Evolutionary conservation across 1,140 invertebrate species (phyloP).

Genomic region (Drosophila lowei): DNA sequence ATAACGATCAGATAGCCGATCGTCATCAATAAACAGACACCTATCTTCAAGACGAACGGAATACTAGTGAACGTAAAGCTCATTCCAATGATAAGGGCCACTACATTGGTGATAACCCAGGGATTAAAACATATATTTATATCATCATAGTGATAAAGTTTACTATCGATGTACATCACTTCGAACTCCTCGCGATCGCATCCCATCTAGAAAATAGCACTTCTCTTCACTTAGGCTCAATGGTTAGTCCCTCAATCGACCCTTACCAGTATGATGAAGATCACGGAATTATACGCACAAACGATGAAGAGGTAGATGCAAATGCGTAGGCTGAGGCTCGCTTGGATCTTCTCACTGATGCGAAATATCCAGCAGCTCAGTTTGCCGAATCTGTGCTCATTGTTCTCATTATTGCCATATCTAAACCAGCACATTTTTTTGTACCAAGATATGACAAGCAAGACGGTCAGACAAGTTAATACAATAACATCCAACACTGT

Average conservation of each 20-base stretch:
- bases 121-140: conserved; percentile 84
- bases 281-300: conserved; percentile 85
- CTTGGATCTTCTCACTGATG: conserved; percentile 13
- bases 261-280: conserved; percentile 86
- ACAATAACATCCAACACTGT: background rate
- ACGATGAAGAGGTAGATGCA: conserved; percentile 71
- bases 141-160: conserved; percentile 51
- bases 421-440: conserved; percentile 82
- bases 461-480: conserved; percentile 40
- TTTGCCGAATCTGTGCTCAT: conserved; percentile 82
- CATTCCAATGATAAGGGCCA: conserved; percentile 89
- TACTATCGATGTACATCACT: conserved; percentile 39
- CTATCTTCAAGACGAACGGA: conserved; percentile 91
- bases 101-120: conserved; percentile 91
- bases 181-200: conserved; percentile 27
- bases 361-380: conserved; percentile 85
- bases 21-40: conserved; percentile 86
- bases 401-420: conserved; percentile 84
- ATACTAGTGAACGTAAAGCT: conserved; percentile 93
- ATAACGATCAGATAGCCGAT: conserved; percentile 88
- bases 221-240: background rate
- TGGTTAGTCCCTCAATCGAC: background rate
- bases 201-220: conserved; percentile 14
- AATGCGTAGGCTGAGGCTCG: conserved; percentile 9
- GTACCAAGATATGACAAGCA: conserved; percentile 82